Evolutionary conservation across 1,140 invertebrate species (phyloP).

Genomic region (fruit fly (Drosophila melanogaster)): Release_6_plus_ISO1_MT NT_033779.5:17983001-17983500

Average conservation of each 20-base stretch:
- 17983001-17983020: slow-evolving; percentile 35
- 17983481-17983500: too few relatives aligned
- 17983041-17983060: slow-evolving; percentile 51
- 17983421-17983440: too few relatives aligned
- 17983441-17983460: too few relatives aligned
- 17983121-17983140: slow-evolving; percentile 83
- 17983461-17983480: too few relatives aligned
- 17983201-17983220: slow-evolving; percentile 8
- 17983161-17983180: slow-evolving; percentile 9
- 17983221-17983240: slow-evolving; percentile 1
- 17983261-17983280: slow-evolving; percentile 11
- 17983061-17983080: slow-evolving; percentile 53
- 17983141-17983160: slow-evolving; percentile 56
- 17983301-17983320: not conserved
- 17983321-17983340: not conserved
- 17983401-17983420: too few relatives aligned
- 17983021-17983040: slow-evolving; percentile 57
- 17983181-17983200: slow-evolving; percentile 1
- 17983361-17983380: not conserved
- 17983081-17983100: slow-evolving; percentile 68
- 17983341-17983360: too few relatives aligned
- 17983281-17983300: not conserved
- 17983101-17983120: slow-evolving; percentile 74
- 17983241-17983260: slow-evolving; percentile 11
- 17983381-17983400: too few relatives aligned